These are phyloP conservation scores for Aporophyla lueneburgensis DNA, from an alignment of 2,888 invertebrate species.

Conservation along the genomic window DNA sequence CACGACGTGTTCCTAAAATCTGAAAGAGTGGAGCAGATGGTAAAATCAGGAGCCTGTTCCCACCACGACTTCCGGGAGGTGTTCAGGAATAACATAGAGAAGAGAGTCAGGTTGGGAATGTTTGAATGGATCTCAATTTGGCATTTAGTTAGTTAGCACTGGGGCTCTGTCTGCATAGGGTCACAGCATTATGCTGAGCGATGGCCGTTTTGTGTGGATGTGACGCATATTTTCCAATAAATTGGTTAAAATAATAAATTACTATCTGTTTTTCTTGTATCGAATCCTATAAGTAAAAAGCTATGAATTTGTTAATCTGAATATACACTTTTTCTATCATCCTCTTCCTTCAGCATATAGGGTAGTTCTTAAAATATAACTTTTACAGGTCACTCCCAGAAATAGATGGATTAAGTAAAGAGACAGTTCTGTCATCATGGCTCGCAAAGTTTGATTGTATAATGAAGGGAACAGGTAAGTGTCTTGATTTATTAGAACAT, in stretches of 20 bases:
- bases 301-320: neutral
- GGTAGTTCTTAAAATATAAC: slow-evolving; percentile 18
- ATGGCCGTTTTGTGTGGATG: no score
- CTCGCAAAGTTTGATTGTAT: slow-evolving; percentile 99
- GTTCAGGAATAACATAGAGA: slow-evolving; percentile 98
- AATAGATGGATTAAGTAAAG: slow-evolving; percentile 99
- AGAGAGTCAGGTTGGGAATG: slow-evolving; percentile 95
- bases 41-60: slow-evolving; percentile 99
- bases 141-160: no score
- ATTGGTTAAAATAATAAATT: slow-evolving; percentile 2
- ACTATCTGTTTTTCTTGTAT: neutral
- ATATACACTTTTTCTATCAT: neutral
- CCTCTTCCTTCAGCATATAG: neutral
- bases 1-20: slow-evolving; percentile 99
- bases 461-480: slow-evolving; percentile 95
- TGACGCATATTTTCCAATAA: no score
- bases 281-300: neutral
- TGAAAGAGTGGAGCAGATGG: slow-evolving; percentile 98
- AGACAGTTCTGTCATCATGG: slow-evolving; percentile 99
- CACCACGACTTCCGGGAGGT: slow-evolving; percentile 99
- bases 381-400: slow-evolving; percentile 97
- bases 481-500: slow-evolving; percentile 23
- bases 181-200: no score
- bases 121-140: slow-evolving; percentile 54
- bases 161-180: no score